Evolutionary conservation across 2,113 vertebrate genomes (phyloP).

Genomic region (Vireo altiloquus): DNA sequence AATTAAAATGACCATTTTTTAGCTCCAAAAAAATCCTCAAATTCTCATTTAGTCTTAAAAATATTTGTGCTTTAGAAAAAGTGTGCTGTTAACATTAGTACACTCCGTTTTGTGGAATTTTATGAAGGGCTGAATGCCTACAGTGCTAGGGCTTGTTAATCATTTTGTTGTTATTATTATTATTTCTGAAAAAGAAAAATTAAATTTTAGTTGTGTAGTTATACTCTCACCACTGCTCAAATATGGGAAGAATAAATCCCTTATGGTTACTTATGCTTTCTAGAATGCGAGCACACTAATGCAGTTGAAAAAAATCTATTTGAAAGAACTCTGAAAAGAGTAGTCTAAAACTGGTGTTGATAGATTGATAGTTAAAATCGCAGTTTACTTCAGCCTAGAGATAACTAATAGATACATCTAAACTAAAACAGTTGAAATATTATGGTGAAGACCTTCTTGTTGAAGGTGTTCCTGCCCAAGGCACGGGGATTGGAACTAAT

Average conservation of each 20-base stretch:
- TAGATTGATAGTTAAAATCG: not conserved
- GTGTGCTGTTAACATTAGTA: not conserved
- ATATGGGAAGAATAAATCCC: not conserved
- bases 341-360: not conserved
- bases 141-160: not conserved
- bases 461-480: not conserved
- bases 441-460: not conserved
- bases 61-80: not conserved
- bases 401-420: not conserved
- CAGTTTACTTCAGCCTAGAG: not conserved
- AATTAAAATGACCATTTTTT: not conserved
- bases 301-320: not conserved
- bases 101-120: not conserved
- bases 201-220: not conserved
- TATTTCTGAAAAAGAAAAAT: not conserved
- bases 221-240: not conserved
- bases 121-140: not conserved
- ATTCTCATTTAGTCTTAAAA: not conserved
- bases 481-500: rapidly evolving
- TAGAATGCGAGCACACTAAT: not conserved
- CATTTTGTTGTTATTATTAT: not conserved
- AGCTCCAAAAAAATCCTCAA: not conserved
- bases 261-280: not conserved
- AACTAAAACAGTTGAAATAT: not conserved
- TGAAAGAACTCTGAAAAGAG: not conserved